Conservation (phyloP, 2,797 vertebrate species). For the Anolis apletophallus region DNA sequence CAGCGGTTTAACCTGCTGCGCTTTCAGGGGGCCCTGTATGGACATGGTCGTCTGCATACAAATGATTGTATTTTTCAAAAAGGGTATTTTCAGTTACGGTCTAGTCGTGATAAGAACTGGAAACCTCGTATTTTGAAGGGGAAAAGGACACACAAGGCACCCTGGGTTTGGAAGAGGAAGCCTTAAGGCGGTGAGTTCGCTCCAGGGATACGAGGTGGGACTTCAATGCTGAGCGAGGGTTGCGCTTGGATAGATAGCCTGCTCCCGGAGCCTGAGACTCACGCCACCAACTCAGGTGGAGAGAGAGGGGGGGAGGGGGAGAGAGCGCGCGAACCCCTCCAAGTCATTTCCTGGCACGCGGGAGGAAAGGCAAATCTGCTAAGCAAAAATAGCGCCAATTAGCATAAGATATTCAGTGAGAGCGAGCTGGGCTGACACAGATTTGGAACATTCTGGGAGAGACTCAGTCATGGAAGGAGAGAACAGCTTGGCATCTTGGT, state of each 20-base stretch:
- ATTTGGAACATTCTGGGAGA: background rate
- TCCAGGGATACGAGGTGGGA: background rate
- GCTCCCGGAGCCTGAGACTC: background rate
- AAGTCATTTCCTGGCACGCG: background rate
- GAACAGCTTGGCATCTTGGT: background rate
- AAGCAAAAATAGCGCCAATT: conserved; percentile 2
- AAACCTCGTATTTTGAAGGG: conserved; percentile 2
- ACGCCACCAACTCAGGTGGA: background rate
- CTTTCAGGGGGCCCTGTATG: no score
- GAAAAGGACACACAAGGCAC: background rate
- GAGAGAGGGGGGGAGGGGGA: no score
- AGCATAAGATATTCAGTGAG: conserved; percentile 8
- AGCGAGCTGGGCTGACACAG: background rate
- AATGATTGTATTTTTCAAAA: background rate
- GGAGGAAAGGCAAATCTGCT: background rate
- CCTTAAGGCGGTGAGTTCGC: background rate
- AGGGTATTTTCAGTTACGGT: background rate
- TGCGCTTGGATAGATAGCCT: background rate
- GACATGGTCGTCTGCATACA: background rate
- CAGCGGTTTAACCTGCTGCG: no score
- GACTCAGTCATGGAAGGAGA: background rate
- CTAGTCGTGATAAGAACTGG: background rate
- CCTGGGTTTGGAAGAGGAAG: background rate
- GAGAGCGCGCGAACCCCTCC: background rate
- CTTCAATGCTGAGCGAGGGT: background rate